A percentile compares a stretch with the other conserved stretches of the same genome.
Conservation (phyloP, 2,888 invertebrate species). For the Leptinotarsa haldemani region DNA sequence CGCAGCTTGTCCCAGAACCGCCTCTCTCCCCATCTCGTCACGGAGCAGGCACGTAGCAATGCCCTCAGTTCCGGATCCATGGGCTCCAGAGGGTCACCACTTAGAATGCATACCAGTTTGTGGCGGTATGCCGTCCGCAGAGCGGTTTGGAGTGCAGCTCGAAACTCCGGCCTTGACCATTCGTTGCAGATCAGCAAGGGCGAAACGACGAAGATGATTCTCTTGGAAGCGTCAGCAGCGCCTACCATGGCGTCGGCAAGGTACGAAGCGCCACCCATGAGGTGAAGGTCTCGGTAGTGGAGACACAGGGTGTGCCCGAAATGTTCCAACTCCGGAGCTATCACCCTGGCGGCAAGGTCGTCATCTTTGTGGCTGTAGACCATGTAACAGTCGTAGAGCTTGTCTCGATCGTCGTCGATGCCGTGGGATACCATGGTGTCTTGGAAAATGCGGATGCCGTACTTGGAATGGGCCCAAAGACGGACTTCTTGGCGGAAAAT, state of each 20-base stretch:
- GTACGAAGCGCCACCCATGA: constrained; percentile 73
- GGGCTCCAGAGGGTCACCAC: constrained; percentile 77
- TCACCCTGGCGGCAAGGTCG: constrained; percentile 76
- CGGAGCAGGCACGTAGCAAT: constrained; percentile 77
- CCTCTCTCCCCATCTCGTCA: constrained; percentile 80
- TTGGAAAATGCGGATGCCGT: constrained; percentile 80
- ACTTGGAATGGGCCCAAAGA: constrained; percentile 83
- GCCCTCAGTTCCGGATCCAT: constrained; percentile 82
- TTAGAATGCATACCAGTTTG: constrained; percentile 72
- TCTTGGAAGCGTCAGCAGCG: constrained; percentile 74
- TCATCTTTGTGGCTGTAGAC: constrained; percentile 87
- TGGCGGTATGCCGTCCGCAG: constrained; percentile 76
- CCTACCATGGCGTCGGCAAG: constrained; percentile 73
- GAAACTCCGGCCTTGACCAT: constrained; percentile 85
- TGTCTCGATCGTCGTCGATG: constrained; percentile 65
- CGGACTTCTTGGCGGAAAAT: constrained; percentile 82
- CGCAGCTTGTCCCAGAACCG: constrained; percentile 89
- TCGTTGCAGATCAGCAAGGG: constrained; percentile 85
- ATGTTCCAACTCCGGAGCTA: constrained; percentile 80
- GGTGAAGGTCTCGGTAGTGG: constrained; percentile 74
- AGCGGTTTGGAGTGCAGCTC: constrained; percentile 82
- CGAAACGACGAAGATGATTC: constrained; percentile 84
- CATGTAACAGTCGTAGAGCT: constrained; percentile 85
- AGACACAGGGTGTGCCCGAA: constrained; percentile 76
- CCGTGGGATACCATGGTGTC: constrained; percentile 70